Percentiles rank a stretch among this genome's conserved stretches.
Evolutionary conservation across 2,113 vertebrate species (phyloP).

Genomic region (Cryptomyrus ogoouensis): DNA sequence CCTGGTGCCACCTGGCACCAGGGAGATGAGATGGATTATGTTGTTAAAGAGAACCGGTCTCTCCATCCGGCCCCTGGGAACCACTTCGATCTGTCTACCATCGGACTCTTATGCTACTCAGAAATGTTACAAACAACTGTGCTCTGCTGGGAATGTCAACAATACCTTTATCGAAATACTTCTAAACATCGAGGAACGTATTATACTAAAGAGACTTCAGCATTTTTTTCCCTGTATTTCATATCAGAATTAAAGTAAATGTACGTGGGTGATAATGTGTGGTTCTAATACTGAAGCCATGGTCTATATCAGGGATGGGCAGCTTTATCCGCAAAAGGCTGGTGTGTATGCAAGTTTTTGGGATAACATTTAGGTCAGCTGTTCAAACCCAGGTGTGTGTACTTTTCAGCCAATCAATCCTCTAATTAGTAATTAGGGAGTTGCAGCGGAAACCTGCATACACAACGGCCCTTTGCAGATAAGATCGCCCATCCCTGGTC

Average conservation of each 20-base stretch:
- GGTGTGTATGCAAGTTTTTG: no score
- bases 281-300: neutral
- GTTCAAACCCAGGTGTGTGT: no score
- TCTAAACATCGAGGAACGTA: neutral
- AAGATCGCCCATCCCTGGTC: no score
- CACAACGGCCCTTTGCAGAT: no score
- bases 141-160: neutral
- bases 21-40: slow-evolving; percentile 1
- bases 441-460: no score
- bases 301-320: neutral
- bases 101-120: neutral
- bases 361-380: no score
- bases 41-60: neutral
- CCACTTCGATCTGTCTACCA: slow-evolving; percentile 7
- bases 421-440: no score
- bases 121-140: slow-evolving; percentile 6
- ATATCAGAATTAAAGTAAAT: neutral
- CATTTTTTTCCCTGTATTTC: neutral
- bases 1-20: neutral
- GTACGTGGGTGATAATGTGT: neutral
- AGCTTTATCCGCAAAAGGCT: no score
- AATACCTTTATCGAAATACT: neutral
- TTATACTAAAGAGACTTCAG: neutral
- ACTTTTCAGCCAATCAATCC: no score
- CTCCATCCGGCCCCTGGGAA: neutral